A percentile compares a stretch with the other conserved stretches of the same genome.
Evolutionary conservation across 2,113 vertebrate species (phyloP).

Genomic region (Crotalus viridis): DNA sequence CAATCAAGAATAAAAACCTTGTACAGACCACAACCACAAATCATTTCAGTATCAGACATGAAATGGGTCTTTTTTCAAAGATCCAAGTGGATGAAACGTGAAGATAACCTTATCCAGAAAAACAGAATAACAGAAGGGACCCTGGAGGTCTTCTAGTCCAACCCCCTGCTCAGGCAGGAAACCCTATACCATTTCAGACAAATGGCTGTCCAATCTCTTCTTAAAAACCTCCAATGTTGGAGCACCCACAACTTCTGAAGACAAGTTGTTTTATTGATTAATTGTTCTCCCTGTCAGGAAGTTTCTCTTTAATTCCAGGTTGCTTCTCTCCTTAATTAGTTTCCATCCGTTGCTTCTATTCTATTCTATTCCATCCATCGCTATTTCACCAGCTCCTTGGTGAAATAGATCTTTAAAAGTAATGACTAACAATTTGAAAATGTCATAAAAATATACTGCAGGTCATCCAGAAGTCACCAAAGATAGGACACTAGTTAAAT

Average conservation of each 20-base stretch:
- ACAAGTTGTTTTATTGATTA: background rate
- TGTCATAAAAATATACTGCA: background rate
- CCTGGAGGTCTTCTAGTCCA: background rate
- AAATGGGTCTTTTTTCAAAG: background rate
- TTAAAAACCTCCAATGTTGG: background rate
- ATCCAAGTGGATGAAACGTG: background rate
- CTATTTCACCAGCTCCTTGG: background rate
- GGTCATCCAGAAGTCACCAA: background rate
- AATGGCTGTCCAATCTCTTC: background rate
- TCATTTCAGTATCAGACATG: background rate
- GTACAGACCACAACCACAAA: background rate
- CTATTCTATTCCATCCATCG: background rate
- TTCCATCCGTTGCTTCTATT: background rate
- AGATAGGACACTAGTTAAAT: background rate
- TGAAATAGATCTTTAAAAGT: background rate
- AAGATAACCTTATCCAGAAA: background rate
- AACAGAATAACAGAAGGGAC: background rate
- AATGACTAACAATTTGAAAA: background rate
- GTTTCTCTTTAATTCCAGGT: background rate
- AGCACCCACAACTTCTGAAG: background rate
- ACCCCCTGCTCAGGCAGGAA: no score
- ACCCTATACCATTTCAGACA: background rate
- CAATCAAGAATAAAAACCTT: background rate
- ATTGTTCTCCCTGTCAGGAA: background rate
- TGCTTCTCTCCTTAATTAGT: background rate